Evolutionary conservation across 2,888 invertebrate species (phyloP), one percentile per base, ranked within the genome.

Genomic region (Erpobdella octoculata): DNA sequence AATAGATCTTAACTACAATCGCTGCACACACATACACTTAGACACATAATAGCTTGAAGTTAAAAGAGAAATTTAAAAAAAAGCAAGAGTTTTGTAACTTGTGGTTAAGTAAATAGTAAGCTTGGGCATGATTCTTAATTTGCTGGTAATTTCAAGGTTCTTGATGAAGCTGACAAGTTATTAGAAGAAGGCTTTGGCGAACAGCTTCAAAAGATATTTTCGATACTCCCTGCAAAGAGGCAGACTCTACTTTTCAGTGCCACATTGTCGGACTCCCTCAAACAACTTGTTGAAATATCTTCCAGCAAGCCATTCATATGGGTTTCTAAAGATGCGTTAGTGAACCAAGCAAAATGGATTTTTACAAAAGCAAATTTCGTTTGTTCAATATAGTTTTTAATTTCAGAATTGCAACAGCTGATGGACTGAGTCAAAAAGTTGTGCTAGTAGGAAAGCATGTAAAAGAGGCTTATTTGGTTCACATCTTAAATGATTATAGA

Each of bases 151-250:
- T 85, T n/a, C n/a, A 84, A 97, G 77, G 94, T 98, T 0, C 83
- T 98, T 70, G 98, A 99, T 85, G 98, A 99, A 85, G 98, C 97
- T 38, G 98, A 99, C 81, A 87, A 92, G 83, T 86, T 90, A 76
- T 83, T 89, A 41, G 86, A 85, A 77, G 85, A 85, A 73, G 83
- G 85, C 72, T 85, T 83, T 79, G 82, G 81, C 6, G 81, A 79
- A 53, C 81, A 87, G 79, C 85, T 96, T 66, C 87, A 89, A 80
- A 88, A 89, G 0, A 92, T 75, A 68, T 82, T 93, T 81, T 89
- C 92, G 83, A 88, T 75, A 6, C 81, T 95, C 62, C 92, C 94
- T 0, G 87, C 88, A 76, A 87, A 88, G 71, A 87, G 91, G 74
- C 95, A 96, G 80, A 93, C 91, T 72, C 85, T 97, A 21, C 86